Percentiles rank a stretch among this genome's conserved stretches.
Conservation (phyloP, 2,113 vertebrate species). For the Eolophus roseicapilla region DNA sequence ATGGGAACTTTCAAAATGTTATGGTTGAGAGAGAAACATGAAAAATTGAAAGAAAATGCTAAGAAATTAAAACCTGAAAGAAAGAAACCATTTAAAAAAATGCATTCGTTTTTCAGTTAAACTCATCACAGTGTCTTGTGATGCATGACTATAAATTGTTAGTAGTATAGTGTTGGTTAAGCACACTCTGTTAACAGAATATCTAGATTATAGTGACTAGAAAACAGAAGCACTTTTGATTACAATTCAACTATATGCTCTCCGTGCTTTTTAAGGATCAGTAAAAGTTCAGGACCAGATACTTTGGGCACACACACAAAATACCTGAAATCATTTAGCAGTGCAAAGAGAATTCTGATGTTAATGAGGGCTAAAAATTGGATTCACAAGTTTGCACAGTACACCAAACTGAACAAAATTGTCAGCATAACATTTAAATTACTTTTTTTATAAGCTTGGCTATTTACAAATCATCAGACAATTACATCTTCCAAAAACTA, state of each 20-base stretch:
- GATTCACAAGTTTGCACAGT: constrained; percentile 74
- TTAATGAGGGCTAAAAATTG: constrained; percentile 77
- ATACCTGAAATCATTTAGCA: constrained; percentile 65
- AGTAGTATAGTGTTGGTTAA: background rate
- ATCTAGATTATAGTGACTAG: background rate
- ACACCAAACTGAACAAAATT: constrained; percentile 79
- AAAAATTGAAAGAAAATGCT: background rate
- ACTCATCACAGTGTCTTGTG: background rate
- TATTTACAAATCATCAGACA: constrained; percentile 87
- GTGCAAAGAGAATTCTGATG: constrained; percentile 72
- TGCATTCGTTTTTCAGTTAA: background rate
- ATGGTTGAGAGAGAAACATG: background rate
- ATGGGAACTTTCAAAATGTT: background rate
- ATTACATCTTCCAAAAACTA: constrained; percentile 86
- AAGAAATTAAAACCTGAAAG: background rate
- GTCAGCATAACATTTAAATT: constrained; percentile 84
- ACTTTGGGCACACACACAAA: background rate
- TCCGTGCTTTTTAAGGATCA: constrained; percentile 22
- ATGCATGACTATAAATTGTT: background rate
- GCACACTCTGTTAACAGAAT: background rate
- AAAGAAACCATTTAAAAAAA: background rate
- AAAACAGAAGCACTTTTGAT: background rate
- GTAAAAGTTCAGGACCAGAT: constrained; percentile 53
- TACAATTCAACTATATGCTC: background rate
- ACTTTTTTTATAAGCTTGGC: constrained; percentile 83